Percentiles rank a stretch among this genome's conserved stretches.
Evolutionary conservation across 2,888 invertebrate genomes (phyloP).

Genomic region (Cephus pygmeus): DNA sequence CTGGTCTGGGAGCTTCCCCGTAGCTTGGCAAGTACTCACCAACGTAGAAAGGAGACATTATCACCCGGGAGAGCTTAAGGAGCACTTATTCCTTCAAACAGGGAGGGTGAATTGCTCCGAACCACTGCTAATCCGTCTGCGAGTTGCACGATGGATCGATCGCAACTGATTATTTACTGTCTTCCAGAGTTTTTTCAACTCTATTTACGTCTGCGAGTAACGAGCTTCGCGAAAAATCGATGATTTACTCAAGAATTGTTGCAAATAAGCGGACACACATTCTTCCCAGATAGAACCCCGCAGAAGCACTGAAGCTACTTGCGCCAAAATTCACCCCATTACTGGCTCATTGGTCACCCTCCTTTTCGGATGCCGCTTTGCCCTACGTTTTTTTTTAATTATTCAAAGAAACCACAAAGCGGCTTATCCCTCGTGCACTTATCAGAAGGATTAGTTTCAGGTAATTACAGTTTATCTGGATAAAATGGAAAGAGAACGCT

Average conservation of each 20-base stretch:
- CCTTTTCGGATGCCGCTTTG: not conserved
- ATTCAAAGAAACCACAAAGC: not conserved
- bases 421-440: not conserved
- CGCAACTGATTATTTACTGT: not conserved
- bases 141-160: not conserved
- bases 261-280: not conserved
- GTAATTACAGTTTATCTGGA: not conserved
- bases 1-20: not conserved
- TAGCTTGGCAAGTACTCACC: not conserved
- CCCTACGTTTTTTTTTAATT: not conserved
- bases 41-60: not conserved
- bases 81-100: not conserved
- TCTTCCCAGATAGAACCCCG: not conserved
- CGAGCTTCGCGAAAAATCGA: not conserved
- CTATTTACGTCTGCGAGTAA: not conserved
- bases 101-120: not conserved
- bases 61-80: not conserved
- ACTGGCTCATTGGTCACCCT: not conserved
- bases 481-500: not conserved
- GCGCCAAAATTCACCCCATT: not conserved
- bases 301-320: not conserved
- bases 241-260: not conserved
- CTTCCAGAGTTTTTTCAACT: not conserved
- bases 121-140: not conserved
- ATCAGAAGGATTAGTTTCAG: not conserved